A percentile compares a stretch with the other conserved stretches of the same genome.
These are phyloP conservation scores for Cossypha caffra DNA, from an alignment of 2,797 vertebrate genomes.

Conservation along the genomic window DNA sequence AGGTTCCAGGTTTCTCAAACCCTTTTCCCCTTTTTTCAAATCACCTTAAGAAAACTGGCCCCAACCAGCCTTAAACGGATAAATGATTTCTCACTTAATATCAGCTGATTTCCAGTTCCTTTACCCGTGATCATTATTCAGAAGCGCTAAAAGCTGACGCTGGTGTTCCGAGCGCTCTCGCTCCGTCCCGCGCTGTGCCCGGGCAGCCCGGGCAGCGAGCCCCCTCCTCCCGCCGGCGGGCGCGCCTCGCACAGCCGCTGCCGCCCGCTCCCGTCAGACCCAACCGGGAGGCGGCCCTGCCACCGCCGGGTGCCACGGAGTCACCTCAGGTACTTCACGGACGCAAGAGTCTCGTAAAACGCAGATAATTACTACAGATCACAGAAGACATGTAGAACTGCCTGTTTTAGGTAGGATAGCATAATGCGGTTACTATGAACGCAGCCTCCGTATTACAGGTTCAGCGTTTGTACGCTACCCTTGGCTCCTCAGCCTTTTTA, in stretches of 20 bases:
- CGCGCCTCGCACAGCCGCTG: not conserved
- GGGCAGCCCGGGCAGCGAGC: not conserved
- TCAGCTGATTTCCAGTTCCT: not conserved
- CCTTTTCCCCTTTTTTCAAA: not conserved
- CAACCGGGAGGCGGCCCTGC: not conserved
- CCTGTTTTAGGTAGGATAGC: not conserved
- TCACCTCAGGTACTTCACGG: not conserved
- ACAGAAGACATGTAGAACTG: not conserved
- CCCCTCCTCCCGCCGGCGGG: not conserved
- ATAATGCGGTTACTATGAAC: not conserved
- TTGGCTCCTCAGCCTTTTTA: not conserved
- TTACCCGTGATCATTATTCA: not conserved
- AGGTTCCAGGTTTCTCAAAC: not conserved
- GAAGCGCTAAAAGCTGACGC: not conserved
- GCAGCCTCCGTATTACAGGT: not conserved
- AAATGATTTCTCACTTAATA: not conserved
- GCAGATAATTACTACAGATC: not conserved
- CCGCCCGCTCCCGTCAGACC: fast-evolving
- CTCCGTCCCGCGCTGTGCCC: not conserved
- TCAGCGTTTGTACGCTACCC: not conserved
- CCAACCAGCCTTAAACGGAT: not conserved
- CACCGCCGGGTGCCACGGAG: not conserved
- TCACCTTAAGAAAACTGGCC: not conserved
- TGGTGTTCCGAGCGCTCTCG: not conserved
- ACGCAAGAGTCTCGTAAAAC: not conserved